A percentile compares a stretch with the other conserved stretches of the same genome.
Evolutionary conservation across 2,888 invertebrate genomes (phyloP).

Genomic region (Heliconius ethilla): DNA sequence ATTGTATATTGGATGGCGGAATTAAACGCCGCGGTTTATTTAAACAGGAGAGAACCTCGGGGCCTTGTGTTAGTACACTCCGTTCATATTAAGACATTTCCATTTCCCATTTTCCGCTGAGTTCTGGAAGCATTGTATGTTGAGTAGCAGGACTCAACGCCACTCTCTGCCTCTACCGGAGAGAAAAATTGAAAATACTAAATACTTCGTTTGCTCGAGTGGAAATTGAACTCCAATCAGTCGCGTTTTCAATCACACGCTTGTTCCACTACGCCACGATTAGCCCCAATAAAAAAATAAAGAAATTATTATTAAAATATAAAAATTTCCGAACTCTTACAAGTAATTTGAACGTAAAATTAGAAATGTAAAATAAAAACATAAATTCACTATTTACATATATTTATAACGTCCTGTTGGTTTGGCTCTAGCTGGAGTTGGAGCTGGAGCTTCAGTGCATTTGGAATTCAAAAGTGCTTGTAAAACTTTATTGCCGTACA

Average conservation of each 20-base stretch:
- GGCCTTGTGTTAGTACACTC: not conserved
- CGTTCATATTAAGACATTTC: not conserved
- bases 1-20: not conserved
- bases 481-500: constrained; percentile 32
- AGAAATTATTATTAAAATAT: too few relatives aligned
- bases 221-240: too few relatives aligned
- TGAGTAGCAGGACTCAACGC: not conserved
- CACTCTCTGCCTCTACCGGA: not conserved
- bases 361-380: not conserved
- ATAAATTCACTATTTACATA: not conserved
- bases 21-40: not conserved
- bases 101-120: too few relatives aligned
- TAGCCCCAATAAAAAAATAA: too few relatives aligned
- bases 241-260: too few relatives aligned
- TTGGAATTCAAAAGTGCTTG: constrained; percentile 34
- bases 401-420: constrained; percentile 5
- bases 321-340: too few relatives aligned
- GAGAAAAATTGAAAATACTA: too few relatives aligned
- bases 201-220: too few relatives aligned
- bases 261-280: too few relatives aligned
- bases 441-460: constrained; percentile 14
- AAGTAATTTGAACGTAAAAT: not conserved
- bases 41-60: not conserved
- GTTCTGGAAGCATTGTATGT: too few relatives aligned
- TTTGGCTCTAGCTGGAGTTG: not conserved